Base-by-base conservation (phyloP, 2,113 vertebrate genomes). In the Thoracochromis brauschi region DNA sequence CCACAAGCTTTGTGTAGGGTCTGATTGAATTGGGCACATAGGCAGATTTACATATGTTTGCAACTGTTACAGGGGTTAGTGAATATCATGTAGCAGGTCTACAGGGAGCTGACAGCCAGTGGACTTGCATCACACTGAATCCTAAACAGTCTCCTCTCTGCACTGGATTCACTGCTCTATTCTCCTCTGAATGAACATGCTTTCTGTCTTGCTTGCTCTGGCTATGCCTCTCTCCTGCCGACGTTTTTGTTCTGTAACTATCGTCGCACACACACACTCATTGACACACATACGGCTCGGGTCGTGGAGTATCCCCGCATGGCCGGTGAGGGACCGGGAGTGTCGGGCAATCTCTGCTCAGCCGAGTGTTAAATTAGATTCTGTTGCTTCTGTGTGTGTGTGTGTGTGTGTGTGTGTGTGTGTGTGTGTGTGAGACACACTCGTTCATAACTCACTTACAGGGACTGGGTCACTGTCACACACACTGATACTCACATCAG, bases 21-120 rank as follows among this genome's bases (percentile, higher is more conserved):
- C 92, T 95, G 95, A 96, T 95, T 95, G 95, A 94, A 95, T 93
- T 80, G 90, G 95, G 93, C 94, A 93, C 91, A 89, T 87, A 68
- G 90, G 86, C 93, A 94, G 91, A 96, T 96, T 95, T 96, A 95
- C 95, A 96, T 96, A 94, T 96, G 95, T 96, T 96, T 96, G 94
- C 95, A 94, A 94, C 96, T 96, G 95, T 96, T 96, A 94, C 88
- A 57, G 92, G 89, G 95, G 94, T 96, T 95, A 96, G 96, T 95
- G 95, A 94, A 96, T 96, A 96, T 96, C 95, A 95, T 96, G 96
- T 95, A 96, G 94, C 92, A 94, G 94, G 91, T 91, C 95, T 92
- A 75, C 63, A 65, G 96, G 95, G 96, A 96, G 84, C 93, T 55
- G 94, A 90, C 90, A 93, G 90, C 88, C 92, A 90, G 92, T 85